Base-by-base conservation (phyloP, 2,113 vertebrate species). In the Macheiramphus alcinus region DNA sequence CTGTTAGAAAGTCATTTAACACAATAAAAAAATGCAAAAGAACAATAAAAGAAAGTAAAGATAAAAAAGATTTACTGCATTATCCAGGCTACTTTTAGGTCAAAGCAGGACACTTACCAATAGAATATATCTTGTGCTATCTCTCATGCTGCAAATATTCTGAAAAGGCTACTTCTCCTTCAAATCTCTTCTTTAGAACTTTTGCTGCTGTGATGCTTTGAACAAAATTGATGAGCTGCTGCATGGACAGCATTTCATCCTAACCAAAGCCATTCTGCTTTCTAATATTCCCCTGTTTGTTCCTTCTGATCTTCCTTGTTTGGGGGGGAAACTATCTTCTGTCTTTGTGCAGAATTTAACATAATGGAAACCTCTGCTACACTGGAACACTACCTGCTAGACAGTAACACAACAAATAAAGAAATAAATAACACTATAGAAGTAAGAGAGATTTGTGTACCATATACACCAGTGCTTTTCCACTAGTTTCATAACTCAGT, bases 361-460 rank as follows among this genome's bases (percentile, higher is more conserved):
- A 58, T 38, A 63, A 42, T 32, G 45, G 16, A 80, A 89, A 36
- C 13, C 18, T 43, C 12, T n/a, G 16, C 6, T 62, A 16, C 10
- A 14, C 10, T 0, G 0, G 5, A 90, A 43, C 12, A 31, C 20
- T 72, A 4, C 0, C 2, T 67, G 9, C 23, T 52, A 31, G 12
- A 36, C 2, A 48, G 34, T 26, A 58, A 21, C 23, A 36, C 10
- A 72, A 23, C 38, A 55, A 81, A 79, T 20, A 26, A 76, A 67
- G 12, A 66, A 53, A 67, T 38, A 67, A 90, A 29, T 27, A 45
- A 26, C 34, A 13, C 15, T 42, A 16, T 32, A 71, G 13, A 29
- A 21, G 31, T 73, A 80, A 62, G 32, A 62, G 15, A 47, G 19
- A 10, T 70, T 62, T 50, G 52, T 50, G 13, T 23, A 36, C 12